phyloP scores from a whole-genome alignment of 30 jellyfish, hydroid and myxozoan genomes.

The Chrysaora quinquecirrha region DNA sequence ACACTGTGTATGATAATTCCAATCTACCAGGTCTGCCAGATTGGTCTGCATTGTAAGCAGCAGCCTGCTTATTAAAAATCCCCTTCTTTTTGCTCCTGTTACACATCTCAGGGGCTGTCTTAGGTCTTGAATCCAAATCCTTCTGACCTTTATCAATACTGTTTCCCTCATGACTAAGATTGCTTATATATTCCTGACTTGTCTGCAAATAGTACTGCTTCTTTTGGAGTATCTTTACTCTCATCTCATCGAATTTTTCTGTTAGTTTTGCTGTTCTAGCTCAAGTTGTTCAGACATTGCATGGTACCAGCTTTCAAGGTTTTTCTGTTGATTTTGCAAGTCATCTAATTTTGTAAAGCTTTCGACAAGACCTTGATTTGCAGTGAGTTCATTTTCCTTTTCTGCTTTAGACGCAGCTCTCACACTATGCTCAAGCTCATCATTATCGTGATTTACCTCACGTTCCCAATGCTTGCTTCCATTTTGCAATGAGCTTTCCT shows the following conservation, averaged over 20 bases:
- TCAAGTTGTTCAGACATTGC: constrained; percentile 57
- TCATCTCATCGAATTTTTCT: constrained; percentile 49
- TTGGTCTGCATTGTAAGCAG: background rate
- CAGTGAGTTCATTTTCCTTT: background rate
- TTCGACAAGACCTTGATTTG: constrained; percentile 6
- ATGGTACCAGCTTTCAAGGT: constrained; percentile 61
- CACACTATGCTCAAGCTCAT: background rate
- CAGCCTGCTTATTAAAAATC: background rate
- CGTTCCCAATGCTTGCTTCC: no score
- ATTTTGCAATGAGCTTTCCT: no score
- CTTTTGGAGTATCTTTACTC: constrained; percentile 44
- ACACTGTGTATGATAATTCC: background rate
- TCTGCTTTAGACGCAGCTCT: background rate
- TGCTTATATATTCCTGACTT: constrained; percentile 46
- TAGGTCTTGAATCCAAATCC: background rate
- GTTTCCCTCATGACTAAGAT: constrained; percentile 5
- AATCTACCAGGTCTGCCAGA: background rate
- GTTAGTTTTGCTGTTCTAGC: constrained; percentile 41
- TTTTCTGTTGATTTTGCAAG: constrained; percentile 51
- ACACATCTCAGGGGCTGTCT: background rate
- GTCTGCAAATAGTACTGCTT: constrained; percentile 53
- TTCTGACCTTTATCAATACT: background rate
- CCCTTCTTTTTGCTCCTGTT: background rate
- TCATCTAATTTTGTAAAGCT: constrained; percentile 52
- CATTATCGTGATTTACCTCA: no score